Conservation (phyloP, 2,888 invertebrate genomes). For the Hanleya hanleyi region DNA sequence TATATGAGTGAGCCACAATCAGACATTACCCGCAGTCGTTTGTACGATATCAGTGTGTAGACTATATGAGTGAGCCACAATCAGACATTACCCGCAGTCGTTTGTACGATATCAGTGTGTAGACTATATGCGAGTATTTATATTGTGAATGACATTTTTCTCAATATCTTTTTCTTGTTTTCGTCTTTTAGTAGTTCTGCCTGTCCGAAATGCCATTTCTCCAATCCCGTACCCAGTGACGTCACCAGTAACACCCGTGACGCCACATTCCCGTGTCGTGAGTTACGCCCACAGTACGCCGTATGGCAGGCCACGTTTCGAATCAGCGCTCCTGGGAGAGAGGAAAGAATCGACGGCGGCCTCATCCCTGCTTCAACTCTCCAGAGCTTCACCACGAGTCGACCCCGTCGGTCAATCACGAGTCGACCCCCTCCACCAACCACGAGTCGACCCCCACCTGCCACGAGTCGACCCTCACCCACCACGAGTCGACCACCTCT, state of each 20-base stretch:
- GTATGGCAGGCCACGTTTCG: background rate
- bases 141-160: background rate
- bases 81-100: no score
- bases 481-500: no score
- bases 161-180: background rate
- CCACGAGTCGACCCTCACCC: no score
- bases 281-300: background rate
- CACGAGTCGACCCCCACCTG: no score
- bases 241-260: background rate
- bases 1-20: no score
- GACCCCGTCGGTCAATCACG: no score
- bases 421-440: no score
- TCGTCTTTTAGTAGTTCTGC: background rate
- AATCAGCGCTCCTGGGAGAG: background rate
- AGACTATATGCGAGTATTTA: no score
- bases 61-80: no score
- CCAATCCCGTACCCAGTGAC: background rate
- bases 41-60: no score
- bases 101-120: no score
- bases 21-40: no score
- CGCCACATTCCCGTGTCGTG: background rate
- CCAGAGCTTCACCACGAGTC: background rate
- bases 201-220: background rate
- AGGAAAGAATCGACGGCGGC: background rate
- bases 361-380: background rate